Percentiles rank a stretch among this genome's conserved stretches.
Evolutionary conservation across 2,113 vertebrate species (phyloP).

Genomic region (Copsychus sechellarum): DNA sequence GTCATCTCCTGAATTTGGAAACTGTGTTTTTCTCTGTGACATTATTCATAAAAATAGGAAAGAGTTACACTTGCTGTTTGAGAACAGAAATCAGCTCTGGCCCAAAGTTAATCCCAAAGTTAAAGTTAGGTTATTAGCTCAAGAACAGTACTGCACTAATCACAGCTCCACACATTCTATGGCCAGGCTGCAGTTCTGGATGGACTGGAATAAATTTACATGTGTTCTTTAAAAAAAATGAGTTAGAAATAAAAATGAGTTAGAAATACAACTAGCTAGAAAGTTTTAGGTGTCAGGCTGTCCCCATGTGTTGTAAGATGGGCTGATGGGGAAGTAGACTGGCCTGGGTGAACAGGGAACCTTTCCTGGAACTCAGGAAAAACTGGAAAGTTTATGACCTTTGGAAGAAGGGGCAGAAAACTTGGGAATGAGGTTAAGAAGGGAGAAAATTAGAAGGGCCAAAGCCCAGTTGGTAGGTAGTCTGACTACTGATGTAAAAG

Average conservation of each 20-base stretch:
- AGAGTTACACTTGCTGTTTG: not conserved
- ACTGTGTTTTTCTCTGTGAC: not conserved
- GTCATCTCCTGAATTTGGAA: not conserved
- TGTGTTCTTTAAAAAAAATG: not conserved
- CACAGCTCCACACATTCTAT: not conserved
- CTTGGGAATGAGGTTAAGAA: not conserved
- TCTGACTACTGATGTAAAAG: not conserved
- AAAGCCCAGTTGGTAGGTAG: not conserved
- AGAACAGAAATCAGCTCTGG: not conserved
- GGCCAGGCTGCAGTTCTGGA: not conserved
- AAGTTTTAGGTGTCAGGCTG: not conserved
- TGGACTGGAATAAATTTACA: not conserved
- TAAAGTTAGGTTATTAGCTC: not conserved
- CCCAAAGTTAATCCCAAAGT: not conserved
- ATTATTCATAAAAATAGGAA: not conserved
- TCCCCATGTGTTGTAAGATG: not conserved
- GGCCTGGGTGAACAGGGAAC: not conserved
- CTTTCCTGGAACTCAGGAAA: not conserved
- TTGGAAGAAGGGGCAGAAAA: not conserved
- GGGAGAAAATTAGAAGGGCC: not conserved
- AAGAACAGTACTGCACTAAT: not conserved
- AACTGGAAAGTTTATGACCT: not conserved
- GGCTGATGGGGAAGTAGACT: not conserved
- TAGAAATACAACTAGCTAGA: not conserved
- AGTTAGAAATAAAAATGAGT: not conserved